Evolutionary conservation across 2,113 vertebrate genomes (phyloP), one percentile per base, ranked within the genome.

Genomic region (Polypterus bichir): DNA sequence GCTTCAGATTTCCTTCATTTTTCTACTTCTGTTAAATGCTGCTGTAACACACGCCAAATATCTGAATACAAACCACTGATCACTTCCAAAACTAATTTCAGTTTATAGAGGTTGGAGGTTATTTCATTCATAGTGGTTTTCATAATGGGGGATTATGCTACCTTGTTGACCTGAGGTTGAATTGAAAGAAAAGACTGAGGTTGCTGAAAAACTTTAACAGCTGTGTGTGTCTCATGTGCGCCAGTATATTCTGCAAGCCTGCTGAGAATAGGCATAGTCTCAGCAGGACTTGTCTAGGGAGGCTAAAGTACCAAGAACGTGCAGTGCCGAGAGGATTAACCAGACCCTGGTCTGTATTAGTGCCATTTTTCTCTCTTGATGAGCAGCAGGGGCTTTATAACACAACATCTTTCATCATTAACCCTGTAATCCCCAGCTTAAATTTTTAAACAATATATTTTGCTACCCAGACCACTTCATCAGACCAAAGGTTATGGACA

Each of bases 381-480:
- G 68, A 79, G 73, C 83, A 79, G 83, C 79, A 71, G 84, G 83
- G 78, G 70, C 77, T 74, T 77, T 63, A 65, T 84, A 86, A 85
- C 86, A 27, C 84, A 86, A 86, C 84, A 88, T 79, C 85, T 86
- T 81, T 79, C 82, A 83, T 82, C 78, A 77, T 75, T 78, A 72
- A 81, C 79, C 73, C 67, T 64, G 69, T 75, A 75, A 75, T 73
- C 75, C 75, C 65, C 64, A 70, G 27, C 27, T 27, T 27, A 27
- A 27, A 27, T 27, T 27, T 27, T 27, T 27, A 27, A 27, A 27
- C 27, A 27, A 27, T 27, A 27, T 27, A 27, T 27, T 27, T 27
- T 27, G 27, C 27, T 27, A 27, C 27, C 27, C 27, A 27, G 27
- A 27, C 27, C 27, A 27, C 27, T 27, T 27, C 27, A 27, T 2